Base-by-base conservation (phyloP, 2,113 vertebrate species). In the Onychostruthus taczanowskii region DNA sequence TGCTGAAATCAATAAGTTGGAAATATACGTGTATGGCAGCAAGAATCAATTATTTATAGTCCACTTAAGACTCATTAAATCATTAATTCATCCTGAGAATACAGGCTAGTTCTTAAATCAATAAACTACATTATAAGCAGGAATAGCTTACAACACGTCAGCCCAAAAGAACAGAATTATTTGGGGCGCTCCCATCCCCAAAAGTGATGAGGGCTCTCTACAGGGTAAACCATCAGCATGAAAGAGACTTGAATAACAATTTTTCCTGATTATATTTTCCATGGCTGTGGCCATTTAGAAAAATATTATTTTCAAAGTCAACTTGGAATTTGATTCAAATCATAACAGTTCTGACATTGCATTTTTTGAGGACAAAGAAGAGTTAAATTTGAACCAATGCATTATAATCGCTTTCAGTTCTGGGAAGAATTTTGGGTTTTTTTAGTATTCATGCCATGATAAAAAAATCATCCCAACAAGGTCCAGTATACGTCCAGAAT, bases 1-100 rank as follows among this genome's bases (percentile, higher is more conserved):
- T 5, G 6, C 22, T 84, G 75, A 56, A 81, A 84, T 75, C 39
- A 17, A 11, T 33, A 81, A 61, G 26, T 13, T 91, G 49, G 28
- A 89, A 27, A 53, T 56, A 67, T 1, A 75, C 4, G 26, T 68
- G 18, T 3, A 3, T 68, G 56, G 27, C 69, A 93, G 37, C 7
- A 68, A 77, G 41, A 75, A 94, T 75, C 37, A 84, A 76, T 53
- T 59, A 82, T 82, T 89, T 79, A 72, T 83, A 59, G 78, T 88
- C 35, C 28, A 53, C n/a, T 90, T 83, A 61, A 86, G 49, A 89
- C 85, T 92, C 10, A 37, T 84, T 79, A 85, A 95, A 52, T 44
- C 28, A 26, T 79, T 91, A 17, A 20, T 84, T 93, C 35, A 82
- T 56, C 33, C 41, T 78, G 55, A 75, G 19, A 88, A n/a, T 72